These are phyloP conservation scores for Chloropsis hardwickii DNA, from an alignment of 2,113 vertebrate species.

Conservation along the genomic window DNA sequence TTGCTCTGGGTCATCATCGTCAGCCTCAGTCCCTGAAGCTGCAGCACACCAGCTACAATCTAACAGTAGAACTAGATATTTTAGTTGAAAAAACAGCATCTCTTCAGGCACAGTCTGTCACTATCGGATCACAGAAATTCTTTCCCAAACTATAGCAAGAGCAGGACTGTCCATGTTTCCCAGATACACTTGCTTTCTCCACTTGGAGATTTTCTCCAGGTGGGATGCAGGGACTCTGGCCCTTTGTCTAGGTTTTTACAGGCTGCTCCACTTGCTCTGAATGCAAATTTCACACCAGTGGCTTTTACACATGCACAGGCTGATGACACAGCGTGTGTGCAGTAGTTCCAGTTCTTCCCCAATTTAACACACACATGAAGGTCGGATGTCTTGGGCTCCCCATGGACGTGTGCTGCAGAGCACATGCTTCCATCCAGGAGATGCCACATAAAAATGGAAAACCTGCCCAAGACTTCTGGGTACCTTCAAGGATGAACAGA, in stretches of 20 bases:
- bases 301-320: slow-evolving; percentile 25
- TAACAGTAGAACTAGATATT: rapidly evolving
- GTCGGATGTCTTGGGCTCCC: neutral
- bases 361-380: slow-evolving; percentile 4
- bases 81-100: neutral
- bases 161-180: neutral
- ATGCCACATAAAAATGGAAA: neutral
- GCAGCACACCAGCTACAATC: neutral
- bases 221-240: neutral
- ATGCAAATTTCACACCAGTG: slow-evolving; percentile 47
- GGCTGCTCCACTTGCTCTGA: slow-evolving; percentile 1
- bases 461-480: neutral
- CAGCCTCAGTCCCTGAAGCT: neutral
- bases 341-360: neutral
- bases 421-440: neutral
- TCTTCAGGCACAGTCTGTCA: neutral
- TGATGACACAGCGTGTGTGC: neutral
- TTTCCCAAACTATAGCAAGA: neutral
- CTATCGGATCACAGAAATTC: neutral
- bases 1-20: neutral
- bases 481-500: neutral
- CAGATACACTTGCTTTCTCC: neutral
- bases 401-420: neutral
- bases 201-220: slow-evolving; percentile 15
- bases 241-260: neutral